Percentiles rank a stretch among this genome's conserved stretches.
Conservation (phyloP, 2,113 vertebrate species). For the Oplegnathus fasciatus region DNA sequence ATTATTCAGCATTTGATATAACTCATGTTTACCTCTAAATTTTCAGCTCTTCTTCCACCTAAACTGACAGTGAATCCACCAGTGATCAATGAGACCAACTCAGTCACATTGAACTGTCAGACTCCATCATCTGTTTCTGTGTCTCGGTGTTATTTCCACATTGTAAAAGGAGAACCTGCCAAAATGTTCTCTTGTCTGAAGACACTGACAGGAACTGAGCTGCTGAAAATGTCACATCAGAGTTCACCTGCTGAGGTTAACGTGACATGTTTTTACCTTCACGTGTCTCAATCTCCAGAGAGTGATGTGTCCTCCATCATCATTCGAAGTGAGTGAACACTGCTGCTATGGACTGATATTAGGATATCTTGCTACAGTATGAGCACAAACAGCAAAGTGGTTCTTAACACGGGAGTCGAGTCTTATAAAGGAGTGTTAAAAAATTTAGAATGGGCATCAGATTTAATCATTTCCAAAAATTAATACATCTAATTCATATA, state of each 20-base stretch:
- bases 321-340: slow-evolving; percentile 32
- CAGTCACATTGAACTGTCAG: slow-evolving; percentile 43
- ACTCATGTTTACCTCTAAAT: neutral
- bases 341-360: neutral
- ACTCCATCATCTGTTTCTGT: neutral
- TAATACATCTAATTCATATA: too few relatives aligned
- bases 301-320: too few relatives aligned
- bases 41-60: slow-evolving; percentile 27
- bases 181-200: neutral
- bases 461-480: too few relatives aligned
- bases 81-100: slow-evolving; percentile 19
- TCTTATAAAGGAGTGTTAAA: too few relatives aligned
- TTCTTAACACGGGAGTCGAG: too few relatives aligned
- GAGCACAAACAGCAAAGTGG: too few relatives aligned
- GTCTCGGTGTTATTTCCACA: slow-evolving; percentile 27
- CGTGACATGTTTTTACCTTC: too few relatives aligned
- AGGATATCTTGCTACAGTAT: neutral
- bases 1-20: neutral
- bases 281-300: fast-evolving
- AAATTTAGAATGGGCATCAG: too few relatives aligned
- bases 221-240: slow-evolving; percentile 38
- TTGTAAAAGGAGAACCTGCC: fast-evolving
- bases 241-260: too few relatives aligned
- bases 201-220: slow-evolving; percentile 32
- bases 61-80: slow-evolving; percentile 1